Base-by-base conservation (phyloP, 2,888 invertebrate species). In the Petrolisthes manimaculis region DNA sequence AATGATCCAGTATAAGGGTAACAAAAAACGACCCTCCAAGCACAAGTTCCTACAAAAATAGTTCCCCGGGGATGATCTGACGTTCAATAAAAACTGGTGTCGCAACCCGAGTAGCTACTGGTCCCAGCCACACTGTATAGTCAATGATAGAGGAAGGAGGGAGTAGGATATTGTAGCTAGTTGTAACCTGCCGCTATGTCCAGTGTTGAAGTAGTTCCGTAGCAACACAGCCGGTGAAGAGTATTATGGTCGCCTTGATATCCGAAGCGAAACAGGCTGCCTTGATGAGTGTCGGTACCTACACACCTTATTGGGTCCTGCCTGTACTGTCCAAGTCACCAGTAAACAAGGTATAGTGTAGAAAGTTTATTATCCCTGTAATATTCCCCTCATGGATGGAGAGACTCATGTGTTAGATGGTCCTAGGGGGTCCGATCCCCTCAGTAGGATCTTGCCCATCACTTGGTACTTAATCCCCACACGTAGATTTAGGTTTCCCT, bases 301-400 rank as follows among this genome's bases (percentile, higher is more conserved):
- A 37, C 81, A 82, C 67, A 51, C 54, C 51, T 5, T 82, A 24
- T 18, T 82, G 81, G 81, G 81, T 5, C 81, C 81, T n/a, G 81
- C 81, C 24, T 82, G 81, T 67, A 82, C 81, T 6, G 37, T 82
- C 21, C 77, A 51, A 2, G 77, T 77, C 37, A n/a, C 21, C 8
- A 14, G 18, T 61, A 18, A 18, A 9, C 74, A 12, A 21, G n/a
- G n/a, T 74, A 80, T 21, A 55, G 24, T 55, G 56, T 82, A 67
- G 81, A 51, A 82, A 6, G 67, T 82, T 14, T 82, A 82, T 51
- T 82, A 82, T 18, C 81, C 81, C 37, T 82, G 81, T 51, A 37
- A 61, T 37, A 53, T 82, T 14, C 81, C 81, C 14, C 67, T 82
- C 67, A 37, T 82, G 51, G 81, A 82, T 67, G 81, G 81, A 14